These are phyloP conservation scores for Brachionichthys hirsutus DNA, from an alignment of 2,113 vertebrate genomes.

Conservation along the genomic window DNA sequence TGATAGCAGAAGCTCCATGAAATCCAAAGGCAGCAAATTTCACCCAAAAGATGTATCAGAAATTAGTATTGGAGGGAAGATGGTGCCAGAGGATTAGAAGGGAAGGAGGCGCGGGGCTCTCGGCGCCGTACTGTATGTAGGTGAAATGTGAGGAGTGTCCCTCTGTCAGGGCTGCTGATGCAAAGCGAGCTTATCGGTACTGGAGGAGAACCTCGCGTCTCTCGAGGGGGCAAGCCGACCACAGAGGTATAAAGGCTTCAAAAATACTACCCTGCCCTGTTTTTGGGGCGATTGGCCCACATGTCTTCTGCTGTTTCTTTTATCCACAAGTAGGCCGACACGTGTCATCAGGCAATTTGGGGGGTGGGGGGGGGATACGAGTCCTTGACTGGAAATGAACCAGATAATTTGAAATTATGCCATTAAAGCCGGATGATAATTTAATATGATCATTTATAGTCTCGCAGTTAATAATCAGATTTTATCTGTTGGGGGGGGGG, in stretches of 20 bases:
- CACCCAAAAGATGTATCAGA: slow-evolving; percentile 32
- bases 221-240: neutral
- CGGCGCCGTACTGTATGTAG: slow-evolving; percentile 7
- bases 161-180: slow-evolving; percentile 17
- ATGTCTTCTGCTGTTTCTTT: neutral
- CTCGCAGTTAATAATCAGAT: neutral
- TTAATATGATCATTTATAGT: neutral
- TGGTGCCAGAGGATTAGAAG: slow-evolving; percentile 25
- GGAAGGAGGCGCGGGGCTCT: slow-evolving; percentile 20
- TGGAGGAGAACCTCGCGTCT: neutral
- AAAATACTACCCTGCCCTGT: neutral
- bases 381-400: neutral
- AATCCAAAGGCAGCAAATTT: slow-evolving; percentile 35
- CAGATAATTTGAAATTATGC: neutral
- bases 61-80: slow-evolving; percentile 27
- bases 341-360: too few species aligned
- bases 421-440: neutral
- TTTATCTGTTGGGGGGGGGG: neutral
- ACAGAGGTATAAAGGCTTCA: neutral
- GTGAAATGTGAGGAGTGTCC: slow-evolving; percentile 23
- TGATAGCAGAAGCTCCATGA: slow-evolving; percentile 46
- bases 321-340: neutral
- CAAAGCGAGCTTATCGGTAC: slow-evolving; percentile 6
- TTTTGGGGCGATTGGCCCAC: slow-evolving; percentile 2
- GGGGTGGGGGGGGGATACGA: too few species aligned